A percentile compares a stretch with the other conserved stretches of the same genome.
These are phyloP conservation scores for Ceryle rudis DNA, from an alignment of 2,797 vertebrate species.

Conservation along the genomic window DNA sequence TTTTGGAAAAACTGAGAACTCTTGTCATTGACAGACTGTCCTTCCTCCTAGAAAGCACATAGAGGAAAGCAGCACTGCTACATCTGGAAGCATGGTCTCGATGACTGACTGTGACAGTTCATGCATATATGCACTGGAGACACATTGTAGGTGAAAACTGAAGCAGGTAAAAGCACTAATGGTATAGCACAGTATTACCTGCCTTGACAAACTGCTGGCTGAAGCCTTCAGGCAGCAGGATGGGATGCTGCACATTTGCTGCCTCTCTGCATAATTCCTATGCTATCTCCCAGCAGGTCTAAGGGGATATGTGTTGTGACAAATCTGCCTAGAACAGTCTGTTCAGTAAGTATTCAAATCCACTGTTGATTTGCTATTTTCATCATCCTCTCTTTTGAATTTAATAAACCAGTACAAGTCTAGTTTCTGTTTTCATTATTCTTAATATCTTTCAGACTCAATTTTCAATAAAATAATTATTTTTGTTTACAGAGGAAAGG, in stretches of 20 bases:
- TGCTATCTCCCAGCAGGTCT: background rate
- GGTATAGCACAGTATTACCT: background rate
- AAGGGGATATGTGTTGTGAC: background rate
- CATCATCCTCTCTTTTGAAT: background rate
- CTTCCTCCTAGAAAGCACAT: background rate
- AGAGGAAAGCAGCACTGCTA: background rate
- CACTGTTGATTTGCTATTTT: background rate
- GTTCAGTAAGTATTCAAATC: background rate
- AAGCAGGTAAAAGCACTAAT: background rate
- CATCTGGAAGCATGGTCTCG: background rate
- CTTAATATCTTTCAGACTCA: background rate
- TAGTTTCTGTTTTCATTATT: background rate
- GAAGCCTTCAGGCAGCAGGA: background rate
- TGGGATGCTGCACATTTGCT: background rate
- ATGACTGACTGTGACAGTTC: background rate
- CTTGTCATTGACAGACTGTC: background rate
- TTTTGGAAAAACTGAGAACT: background rate
- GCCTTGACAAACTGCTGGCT: background rate
- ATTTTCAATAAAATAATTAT: background rate
- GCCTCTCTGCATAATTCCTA: no score
- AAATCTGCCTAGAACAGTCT: background rate
- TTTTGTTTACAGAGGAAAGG: background rate
- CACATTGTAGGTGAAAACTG: fast-evolving
- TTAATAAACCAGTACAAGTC: background rate
- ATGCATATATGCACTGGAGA: fast-evolving